phyloP scores from a whole-genome alignment of 2,113 vertebrate species.

The Pan paniscus region DNA sequence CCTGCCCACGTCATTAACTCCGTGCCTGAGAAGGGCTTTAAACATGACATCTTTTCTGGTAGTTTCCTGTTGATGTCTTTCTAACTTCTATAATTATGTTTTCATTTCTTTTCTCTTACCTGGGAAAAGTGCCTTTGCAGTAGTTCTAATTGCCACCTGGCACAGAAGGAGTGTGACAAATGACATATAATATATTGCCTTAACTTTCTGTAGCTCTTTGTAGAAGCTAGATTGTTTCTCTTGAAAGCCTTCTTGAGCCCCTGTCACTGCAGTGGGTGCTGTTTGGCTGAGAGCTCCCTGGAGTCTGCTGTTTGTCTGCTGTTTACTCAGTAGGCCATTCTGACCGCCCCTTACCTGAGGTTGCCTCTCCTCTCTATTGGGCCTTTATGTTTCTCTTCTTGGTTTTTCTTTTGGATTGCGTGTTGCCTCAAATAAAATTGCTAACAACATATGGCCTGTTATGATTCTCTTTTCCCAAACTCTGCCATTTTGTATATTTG shows the following conservation, averaged over 20 bases:
- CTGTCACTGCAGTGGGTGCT: neutral
- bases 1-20: neutral
- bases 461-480: conserved; percentile 80
- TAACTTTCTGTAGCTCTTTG: conserved; percentile 2
- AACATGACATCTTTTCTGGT: neutral
- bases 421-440: conserved; percentile 69
- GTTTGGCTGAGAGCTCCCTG: neutral
- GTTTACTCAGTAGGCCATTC: conserved; percentile 24
- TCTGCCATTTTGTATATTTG: conserved; percentile 80
- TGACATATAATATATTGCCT: conserved; percentile 40
- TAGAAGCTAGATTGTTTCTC: conserved; percentile 22
- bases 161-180: conserved; percentile 45
- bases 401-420: conserved; percentile 57
- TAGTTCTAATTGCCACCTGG: conserved; percentile 52
- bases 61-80: conserved; percentile 42
- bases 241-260: neutral
- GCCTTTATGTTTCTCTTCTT: conserved; percentile 71
- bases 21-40: neutral
- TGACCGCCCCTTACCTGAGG: conserved; percentile 69
- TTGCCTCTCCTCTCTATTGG: conserved; percentile 63
- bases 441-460: conserved; percentile 83
- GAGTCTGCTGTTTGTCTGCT: neutral
- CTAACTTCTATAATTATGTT: conserved; percentile 23
- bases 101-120: conserved; percentile 49
- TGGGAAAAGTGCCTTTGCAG: conserved; percentile 33